phyloP scores from a whole-genome alignment of 2,797 vertebrate species.

The Pseudochaenichthys georgianus region DNA sequence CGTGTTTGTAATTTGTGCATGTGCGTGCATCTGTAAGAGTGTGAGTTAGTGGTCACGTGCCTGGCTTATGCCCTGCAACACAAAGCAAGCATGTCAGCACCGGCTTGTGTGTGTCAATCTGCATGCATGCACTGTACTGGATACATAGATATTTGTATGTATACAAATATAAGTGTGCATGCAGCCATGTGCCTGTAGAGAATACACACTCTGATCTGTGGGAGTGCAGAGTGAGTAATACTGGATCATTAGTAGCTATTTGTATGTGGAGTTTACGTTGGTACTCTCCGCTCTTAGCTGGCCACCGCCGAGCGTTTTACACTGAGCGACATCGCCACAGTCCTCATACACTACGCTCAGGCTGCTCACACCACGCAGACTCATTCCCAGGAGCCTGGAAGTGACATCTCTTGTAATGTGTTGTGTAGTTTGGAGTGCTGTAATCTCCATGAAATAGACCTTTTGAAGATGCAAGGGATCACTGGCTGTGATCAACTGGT shows the following conservation, averaged over 20 bases:
- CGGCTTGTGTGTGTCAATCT: slow-evolving; percentile 41
- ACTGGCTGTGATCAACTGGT: slow-evolving; percentile 21
- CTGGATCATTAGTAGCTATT: slow-evolving; percentile 76
- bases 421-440: slow-evolving; percentile 48
- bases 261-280: slow-evolving; percentile 71
- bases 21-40: slow-evolving; percentile 15
- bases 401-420: slow-evolving; percentile 56
- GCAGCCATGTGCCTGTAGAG: slow-evolving; percentile 31
- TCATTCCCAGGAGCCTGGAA: slow-evolving; percentile 49
- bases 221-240: slow-evolving; percentile 76
- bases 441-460: slow-evolving; percentile 61
- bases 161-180: background rate
- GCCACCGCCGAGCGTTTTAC: slow-evolving; percentile 42
- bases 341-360: slow-evolving; percentile 36
- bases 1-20: slow-evolving; percentile 20
- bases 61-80: slow-evolving; percentile 37
- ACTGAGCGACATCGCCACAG: slow-evolving; percentile 35
- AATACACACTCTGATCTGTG: slow-evolving; percentile 69
- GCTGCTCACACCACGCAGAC: slow-evolving; percentile 20
- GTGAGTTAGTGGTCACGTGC: slow-evolving; percentile 28
- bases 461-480: slow-evolving; percentile 42
- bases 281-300: slow-evolving; percentile 51
- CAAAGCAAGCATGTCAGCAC: slow-evolving; percentile 51
- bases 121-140: slow-evolving; percentile 25
- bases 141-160: background rate